These are phyloP conservation scores for Ophonus ardosiacus DNA, from an alignment of 2,888 invertebrate genomes.

Conservation along the genomic window DNA sequence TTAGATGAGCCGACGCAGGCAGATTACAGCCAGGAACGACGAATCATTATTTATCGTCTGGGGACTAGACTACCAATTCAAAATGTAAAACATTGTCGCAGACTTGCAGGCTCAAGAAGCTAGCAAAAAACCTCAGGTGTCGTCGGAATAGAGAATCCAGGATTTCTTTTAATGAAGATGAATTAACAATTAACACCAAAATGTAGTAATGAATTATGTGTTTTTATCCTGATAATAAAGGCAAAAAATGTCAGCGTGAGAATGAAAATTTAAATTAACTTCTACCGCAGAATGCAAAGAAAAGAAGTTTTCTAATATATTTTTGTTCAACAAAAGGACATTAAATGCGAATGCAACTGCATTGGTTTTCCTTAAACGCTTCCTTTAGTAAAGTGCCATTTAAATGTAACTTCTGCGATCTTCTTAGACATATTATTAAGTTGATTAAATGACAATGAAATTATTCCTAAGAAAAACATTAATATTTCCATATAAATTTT, in stretches of 20 bases:
- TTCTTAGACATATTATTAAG: no score
- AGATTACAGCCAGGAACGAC: constrained; percentile 28
- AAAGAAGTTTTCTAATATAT: no score
- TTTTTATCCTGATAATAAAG: background rate
- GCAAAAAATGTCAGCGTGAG: background rate
- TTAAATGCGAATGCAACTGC: no score
- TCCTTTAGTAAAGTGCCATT: no score
- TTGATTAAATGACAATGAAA: no score
- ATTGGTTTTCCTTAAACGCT: no score
- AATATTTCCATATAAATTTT: no score
- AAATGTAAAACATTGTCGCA: constrained; percentile 36
- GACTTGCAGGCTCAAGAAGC: background rate
- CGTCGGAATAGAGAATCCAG: background rate
- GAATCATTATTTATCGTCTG: constrained; percentile 40
- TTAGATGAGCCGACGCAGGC: constrained; percentile 39
- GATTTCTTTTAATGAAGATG: background rate
- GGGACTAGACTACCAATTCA: background rate
- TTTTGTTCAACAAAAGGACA: no score
- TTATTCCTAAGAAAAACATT: no score
- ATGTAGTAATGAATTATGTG: background rate
- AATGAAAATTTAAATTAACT: background rate
- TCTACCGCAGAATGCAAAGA: background rate
- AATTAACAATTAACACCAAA: background rate
- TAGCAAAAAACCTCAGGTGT: background rate
- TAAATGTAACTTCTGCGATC: no score